Base-by-base conservation (phyloP, 2,888 invertebrate species). In the Tenthredo distinguenda region DNA sequence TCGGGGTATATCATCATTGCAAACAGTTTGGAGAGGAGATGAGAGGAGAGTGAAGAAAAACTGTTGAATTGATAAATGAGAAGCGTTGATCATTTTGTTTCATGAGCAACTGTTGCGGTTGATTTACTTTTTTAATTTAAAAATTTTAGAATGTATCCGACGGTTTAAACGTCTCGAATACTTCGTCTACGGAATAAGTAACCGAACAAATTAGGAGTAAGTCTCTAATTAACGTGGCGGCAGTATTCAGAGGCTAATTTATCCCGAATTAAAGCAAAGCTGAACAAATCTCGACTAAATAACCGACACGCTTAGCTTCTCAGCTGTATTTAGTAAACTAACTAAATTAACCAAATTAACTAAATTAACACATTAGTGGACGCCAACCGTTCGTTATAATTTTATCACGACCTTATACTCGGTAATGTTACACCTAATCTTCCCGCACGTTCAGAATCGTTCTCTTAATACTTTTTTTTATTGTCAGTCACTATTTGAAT, bases 241-340 rank as follows among this genome's bases (percentile, higher is more conserved):
- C 43, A 3, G 81, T 62, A 81, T 81, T n/a, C 40, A 62, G 37
- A 37, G 40, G 50, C 62, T 81, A 81, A 81, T 81, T 81, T 81
- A 81, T 81, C 58, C 62, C 58, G 18, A 81, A 81, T 81, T 81
- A 81, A 81, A 81, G 62, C 81, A n/a, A 62, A 58, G 40, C 37
- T 50, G 62, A 40, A 81, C 34, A 81, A 81, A 81, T 81, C 81
- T 81, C 58, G 40, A 81, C 81, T 40, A 81, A 79, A 81, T 81
- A 81, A 81, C 58, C 62, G 58, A 81, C 62, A 81, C 81, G 81
- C 81, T 81, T 21, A 26, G n/a, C 62, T 81, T 12, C 62, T 10
- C 62, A 21, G 81, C 81, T 81, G 62, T 81, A 81, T 81, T 81
- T 81, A 81, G 81, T 81, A 62, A 62, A 40, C 62, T 43, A 62